Base-by-base conservation (phyloP, 2,888 invertebrate genomes). In the Formica aserva region DNA sequence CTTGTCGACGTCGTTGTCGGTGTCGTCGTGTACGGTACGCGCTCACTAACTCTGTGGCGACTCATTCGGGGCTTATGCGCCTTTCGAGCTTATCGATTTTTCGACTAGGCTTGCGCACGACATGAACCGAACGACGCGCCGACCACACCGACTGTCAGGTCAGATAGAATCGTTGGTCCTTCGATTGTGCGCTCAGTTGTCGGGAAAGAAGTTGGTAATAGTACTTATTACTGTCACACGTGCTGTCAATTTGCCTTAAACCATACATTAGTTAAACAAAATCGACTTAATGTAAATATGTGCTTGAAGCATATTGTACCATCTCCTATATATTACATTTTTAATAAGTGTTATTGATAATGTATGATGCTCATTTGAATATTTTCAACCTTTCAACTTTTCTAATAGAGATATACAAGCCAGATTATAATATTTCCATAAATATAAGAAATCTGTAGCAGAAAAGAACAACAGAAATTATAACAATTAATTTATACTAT, bases 41-140 rank as follows among this genome's bases (percentile, higher is more conserved):
- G 83, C 82, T 81, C 35, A 63, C 75, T 72, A 45, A 35, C 72
- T 77, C 52, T 13, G 60, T 80, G 72, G 57, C 67, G 76, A 78
- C 38, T 80, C 75, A 82, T 71, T 71, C 62, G 62, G 63, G 35
- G 38, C 18, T 55, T 66, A 60, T 63, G 26, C 55, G 26, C 57
- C 35, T 81, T 88, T 88, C 89, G 85, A 29, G 71, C 5, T 77
- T 83, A 81, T 82, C 65, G 82, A 84, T 81, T 9, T 35, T 55
- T 26, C 6, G 45, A 29, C 81, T 55, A 74, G 38, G 60, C 84
- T 83, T 88, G 88, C 90, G 89, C 88, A 86, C 22, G 66, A 6
- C 72, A 55, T 22, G 35, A 67, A 26, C n/a, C 8, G 13, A 63
- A 32, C 35, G 55, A 65, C 80, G 35, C 77, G 77, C 63, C 60